Conservation (phyloP, 2,113 vertebrate genomes). For the Astatotilapia flaviijosephi region DNA sequence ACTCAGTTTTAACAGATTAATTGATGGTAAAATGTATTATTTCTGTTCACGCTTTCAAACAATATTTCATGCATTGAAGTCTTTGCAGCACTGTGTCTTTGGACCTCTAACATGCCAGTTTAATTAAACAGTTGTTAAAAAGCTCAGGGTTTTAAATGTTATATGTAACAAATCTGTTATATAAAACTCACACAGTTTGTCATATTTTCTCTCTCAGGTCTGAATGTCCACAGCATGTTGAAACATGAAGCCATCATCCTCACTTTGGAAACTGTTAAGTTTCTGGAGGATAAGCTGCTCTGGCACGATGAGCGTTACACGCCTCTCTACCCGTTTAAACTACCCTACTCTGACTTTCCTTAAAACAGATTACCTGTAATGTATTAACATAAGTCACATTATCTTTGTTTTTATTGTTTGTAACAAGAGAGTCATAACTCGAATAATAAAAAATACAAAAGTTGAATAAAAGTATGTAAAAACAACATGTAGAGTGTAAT, state of each 20-base stretch:
- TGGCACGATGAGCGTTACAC: constrained; percentile 81
- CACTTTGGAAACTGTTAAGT: constrained; percentile 73
- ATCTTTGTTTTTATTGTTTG: no score
- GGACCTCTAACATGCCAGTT: background rate
- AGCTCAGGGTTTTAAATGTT: accelerated
- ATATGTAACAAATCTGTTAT: background rate
- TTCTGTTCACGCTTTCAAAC: accelerated
- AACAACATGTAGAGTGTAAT: no score
- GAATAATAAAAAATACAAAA: no score
- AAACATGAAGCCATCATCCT: constrained; percentile 82
- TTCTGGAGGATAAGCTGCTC: constrained; percentile 19
- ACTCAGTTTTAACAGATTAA: background rate
- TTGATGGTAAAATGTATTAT: background rate
- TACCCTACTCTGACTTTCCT: no score
- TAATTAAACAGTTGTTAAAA: accelerated
- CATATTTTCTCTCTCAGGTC: constrained; percentile 57
- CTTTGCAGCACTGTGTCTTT: accelerated
- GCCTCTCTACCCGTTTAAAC: constrained; percentile 67
- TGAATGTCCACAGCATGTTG: constrained; percentile 86
- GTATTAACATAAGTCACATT: no score
- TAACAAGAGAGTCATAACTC: background rate
- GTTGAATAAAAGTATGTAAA: no score
- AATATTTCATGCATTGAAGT: background rate
- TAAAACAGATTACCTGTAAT: no score
- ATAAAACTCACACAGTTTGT: background rate